Percentiles rank a stretch among this genome's conserved stretches.
Conservation (phyloP, 2,888 invertebrate species). For the Sympetrum striolatum region DNA sequence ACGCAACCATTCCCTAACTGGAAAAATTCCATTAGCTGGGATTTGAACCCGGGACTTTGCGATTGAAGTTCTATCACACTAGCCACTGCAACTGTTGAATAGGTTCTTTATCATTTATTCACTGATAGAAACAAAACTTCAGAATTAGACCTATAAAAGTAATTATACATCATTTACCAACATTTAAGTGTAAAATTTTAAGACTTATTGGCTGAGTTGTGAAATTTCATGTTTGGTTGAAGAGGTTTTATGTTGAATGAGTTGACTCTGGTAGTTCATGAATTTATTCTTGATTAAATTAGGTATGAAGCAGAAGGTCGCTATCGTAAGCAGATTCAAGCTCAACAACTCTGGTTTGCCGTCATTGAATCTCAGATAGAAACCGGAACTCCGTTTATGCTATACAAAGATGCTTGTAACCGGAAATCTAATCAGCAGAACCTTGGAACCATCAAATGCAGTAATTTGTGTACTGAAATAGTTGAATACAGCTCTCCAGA, state of each 20-base stretch:
- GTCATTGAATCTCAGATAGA: slow-evolving; percentile 95
- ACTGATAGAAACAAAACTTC: too few relatives aligned
- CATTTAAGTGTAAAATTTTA: too few relatives aligned
- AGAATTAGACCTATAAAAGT: too few relatives aligned
- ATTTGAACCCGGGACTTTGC: too few relatives aligned
- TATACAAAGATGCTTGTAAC: slow-evolving; percentile 96
- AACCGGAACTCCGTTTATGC: slow-evolving; percentile 98
- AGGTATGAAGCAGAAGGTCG: slow-evolving; percentile 83
- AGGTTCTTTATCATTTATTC: too few relatives aligned
- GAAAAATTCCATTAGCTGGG: too few relatives aligned
- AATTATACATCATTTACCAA: too few relatives aligned
- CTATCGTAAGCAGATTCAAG: slow-evolving; percentile 68
- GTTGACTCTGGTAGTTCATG: neutral
- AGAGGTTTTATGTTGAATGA: neutral
- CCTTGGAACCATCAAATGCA: slow-evolving; percentile 96
- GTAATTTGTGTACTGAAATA: slow-evolving; percentile 98
- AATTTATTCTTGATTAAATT: slow-evolving; percentile 45
- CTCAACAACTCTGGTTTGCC: slow-evolving; percentile 91
- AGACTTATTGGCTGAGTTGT: too few relatives aligned
- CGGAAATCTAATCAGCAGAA: slow-evolving; percentile 97
- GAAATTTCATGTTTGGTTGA: neutral
- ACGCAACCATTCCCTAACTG: too few relatives aligned
- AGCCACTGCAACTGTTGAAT: too few relatives aligned
- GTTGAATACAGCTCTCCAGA: slow-evolving; percentile 91
- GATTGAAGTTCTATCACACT: too few relatives aligned